Evolutionary conservation across 1,140 invertebrate genomes (phyloP).

Genomic region (Sycophaga agraensis): DNA sequence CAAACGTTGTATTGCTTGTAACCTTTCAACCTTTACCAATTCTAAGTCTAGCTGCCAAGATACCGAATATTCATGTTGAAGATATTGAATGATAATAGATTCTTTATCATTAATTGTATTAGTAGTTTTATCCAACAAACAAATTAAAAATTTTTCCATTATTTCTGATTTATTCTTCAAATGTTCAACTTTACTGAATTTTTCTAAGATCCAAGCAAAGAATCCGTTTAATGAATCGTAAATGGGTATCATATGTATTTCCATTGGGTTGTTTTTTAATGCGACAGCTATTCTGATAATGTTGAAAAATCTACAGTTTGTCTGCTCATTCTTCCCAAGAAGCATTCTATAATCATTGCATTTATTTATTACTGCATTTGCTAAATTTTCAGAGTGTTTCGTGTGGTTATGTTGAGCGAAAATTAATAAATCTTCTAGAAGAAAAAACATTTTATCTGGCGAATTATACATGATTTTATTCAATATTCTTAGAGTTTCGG

Average conservation of each 20-base stretch:
- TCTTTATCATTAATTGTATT: conserved; percentile 33
- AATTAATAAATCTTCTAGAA: conserved; percentile 41
- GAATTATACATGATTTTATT: conserved; percentile 28
- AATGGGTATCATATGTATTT: conserved; percentile 26
- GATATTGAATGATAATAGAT: conserved; percentile 22
- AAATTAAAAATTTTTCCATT: conserved; percentile 45
- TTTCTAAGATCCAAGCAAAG: conserved; percentile 42
- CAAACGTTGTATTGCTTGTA: conserved; percentile 39
- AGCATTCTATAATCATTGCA: conserved; percentile 30
- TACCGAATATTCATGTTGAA: conserved; percentile 11
- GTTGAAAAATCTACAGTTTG: conserved; percentile 40
- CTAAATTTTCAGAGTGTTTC: conserved; percentile 28
- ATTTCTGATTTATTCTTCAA: conserved; percentile 40
- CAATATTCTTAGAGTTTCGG: conserved; percentile 33
- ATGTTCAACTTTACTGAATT: conserved; percentile 29
- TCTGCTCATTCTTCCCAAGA: conserved; percentile 30
- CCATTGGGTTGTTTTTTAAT: conserved; percentile 36
- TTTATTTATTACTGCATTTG: conserved; percentile 34
- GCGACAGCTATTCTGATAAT: conserved; percentile 42
- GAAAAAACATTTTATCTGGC: conserved; percentile 32
- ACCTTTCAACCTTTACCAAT: conserved; percentile 17
- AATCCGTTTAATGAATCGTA: conserved; percentile 28
- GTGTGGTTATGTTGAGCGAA: conserved; percentile 36
- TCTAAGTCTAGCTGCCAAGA: not conserved
- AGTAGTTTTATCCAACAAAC: conserved; percentile 40